Conservation (phyloP, 2,113 vertebrate species). For the Clupea harengus region DNA sequence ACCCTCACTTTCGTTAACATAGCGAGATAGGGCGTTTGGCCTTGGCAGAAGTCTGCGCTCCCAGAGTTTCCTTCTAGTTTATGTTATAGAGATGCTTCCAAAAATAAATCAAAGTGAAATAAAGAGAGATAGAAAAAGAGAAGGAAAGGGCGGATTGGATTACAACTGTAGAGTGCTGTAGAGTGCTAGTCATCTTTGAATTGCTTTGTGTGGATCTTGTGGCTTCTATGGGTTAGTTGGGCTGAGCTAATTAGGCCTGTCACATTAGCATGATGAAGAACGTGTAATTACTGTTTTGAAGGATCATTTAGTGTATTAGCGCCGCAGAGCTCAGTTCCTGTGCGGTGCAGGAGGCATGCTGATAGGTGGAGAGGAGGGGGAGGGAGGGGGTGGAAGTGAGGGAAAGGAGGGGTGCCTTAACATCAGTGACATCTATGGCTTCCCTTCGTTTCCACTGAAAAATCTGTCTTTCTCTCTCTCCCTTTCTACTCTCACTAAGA, state of each 20-base stretch:
- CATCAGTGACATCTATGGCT: neutral
- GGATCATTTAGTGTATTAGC: slow-evolving; percentile 65
- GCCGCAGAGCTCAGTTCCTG: slow-evolving; percentile 54
- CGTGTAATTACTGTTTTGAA: slow-evolving; percentile 67
- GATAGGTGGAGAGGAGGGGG: slow-evolving; percentile 34
- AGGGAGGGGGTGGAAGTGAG: neutral
- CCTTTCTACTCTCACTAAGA: neutral
- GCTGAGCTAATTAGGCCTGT: slow-evolving; percentile 71
- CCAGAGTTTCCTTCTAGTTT: too few relatives aligned
- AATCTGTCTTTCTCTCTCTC: slow-evolving; percentile 21
- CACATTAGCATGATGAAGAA: slow-evolving; percentile 72
- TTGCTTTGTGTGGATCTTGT: neutral
- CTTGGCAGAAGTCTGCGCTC: too few relatives aligned
- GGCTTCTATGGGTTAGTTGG: slow-evolving; percentile 45
- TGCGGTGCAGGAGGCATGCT: slow-evolving; percentile 51
- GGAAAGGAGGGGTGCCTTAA: neutral
- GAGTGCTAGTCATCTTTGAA: neutral
- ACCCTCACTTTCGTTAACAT: too few relatives aligned
- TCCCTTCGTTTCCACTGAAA: neutral
- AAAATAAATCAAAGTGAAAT: neutral
- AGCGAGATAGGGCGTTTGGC: too few relatives aligned
- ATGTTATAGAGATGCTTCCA: neutral
- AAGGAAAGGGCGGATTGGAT: neutral
- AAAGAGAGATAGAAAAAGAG: neutral
- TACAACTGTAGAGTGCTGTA: neutral